Evolutionary conservation across 1,140 invertebrate species (phyloP).

Genomic region (Bombus polaris): DNA sequence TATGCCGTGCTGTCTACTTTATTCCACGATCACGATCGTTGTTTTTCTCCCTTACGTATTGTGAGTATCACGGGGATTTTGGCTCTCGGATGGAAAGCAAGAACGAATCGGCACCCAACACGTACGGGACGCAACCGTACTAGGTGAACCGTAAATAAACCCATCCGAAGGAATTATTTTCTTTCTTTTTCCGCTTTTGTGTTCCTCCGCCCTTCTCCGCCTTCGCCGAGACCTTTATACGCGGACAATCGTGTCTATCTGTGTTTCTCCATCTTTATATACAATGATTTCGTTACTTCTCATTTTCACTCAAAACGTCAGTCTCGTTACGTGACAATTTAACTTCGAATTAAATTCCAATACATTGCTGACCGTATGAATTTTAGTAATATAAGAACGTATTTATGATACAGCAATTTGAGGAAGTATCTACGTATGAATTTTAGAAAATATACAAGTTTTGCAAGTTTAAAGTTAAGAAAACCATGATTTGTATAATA

Average conservation of each 20-base stretch:
- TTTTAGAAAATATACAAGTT: background rate
- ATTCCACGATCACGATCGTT: slow-evolving; percentile 56
- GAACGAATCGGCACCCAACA: slow-evolving; percentile 56
- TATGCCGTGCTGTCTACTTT: slow-evolving; percentile 41
- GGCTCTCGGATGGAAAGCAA: slow-evolving; percentile 49
- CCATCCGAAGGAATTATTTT: slow-evolving; percentile 64
- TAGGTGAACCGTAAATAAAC: slow-evolving; percentile 64
- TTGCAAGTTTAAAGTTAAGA: too few species aligned
- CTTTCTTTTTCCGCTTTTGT: slow-evolving; percentile 28
- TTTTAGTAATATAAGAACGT: too few species aligned
- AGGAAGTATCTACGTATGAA: background rate
- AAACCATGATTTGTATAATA: too few species aligned
- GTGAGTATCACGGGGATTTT: slow-evolving; percentile 49
- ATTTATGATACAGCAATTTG: background rate
- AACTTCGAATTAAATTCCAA: background rate
- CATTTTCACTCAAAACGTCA: background rate
- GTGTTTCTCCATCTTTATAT: background rate
- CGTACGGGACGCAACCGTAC: slow-evolving; percentile 47
- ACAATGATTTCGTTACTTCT: background rate
- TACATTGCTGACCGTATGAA: background rate
- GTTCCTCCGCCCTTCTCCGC: background rate
- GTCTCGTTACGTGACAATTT: too few species aligned
- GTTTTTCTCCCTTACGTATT: slow-evolving; percentile 49
- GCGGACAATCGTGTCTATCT: background rate
- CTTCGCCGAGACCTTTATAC: background rate